Conservation (phyloP, 2,797 vertebrate species). For the Cossypha dichroa region DNA sequence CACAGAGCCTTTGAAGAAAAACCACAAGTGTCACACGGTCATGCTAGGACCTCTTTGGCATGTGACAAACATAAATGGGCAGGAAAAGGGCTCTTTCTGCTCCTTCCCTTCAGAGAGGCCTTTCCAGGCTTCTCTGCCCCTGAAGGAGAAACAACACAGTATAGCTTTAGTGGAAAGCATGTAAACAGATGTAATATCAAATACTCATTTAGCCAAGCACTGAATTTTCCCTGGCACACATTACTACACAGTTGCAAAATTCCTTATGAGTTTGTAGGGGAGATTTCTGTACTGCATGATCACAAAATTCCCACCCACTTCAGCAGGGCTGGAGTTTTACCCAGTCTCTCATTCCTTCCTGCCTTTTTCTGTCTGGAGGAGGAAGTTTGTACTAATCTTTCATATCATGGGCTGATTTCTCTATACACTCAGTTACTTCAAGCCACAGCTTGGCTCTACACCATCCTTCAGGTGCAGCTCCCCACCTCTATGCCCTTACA, state of each 20-base stretch:
- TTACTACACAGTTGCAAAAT: background rate
- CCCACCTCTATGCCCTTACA: background rate
- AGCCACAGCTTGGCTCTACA: fast-evolving
- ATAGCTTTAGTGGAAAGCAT: background rate
- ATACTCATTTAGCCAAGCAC: background rate
- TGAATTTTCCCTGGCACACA: background rate
- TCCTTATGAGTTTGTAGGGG: background rate
- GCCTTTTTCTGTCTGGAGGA: background rate
- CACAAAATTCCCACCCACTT: background rate
- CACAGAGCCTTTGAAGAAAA: background rate
- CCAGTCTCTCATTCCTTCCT: background rate
- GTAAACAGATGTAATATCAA: background rate
- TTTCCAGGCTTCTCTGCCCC: background rate
- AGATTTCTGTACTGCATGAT: background rate
- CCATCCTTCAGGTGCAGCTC: background rate
- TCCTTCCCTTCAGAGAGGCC: background rate
- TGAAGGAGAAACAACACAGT: background rate
- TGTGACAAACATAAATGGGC: background rate
- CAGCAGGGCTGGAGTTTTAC: background rate
- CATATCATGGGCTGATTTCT: background rate
- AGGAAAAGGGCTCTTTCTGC: background rate
- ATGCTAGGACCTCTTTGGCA: fast-evolving
- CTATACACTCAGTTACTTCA: fast-evolving
- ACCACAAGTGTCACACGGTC: fast-evolving
- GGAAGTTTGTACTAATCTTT: background rate